Base-by-base conservation (phyloP, 2,797 vertebrate species). In the Dipus sagitta region DNA sequence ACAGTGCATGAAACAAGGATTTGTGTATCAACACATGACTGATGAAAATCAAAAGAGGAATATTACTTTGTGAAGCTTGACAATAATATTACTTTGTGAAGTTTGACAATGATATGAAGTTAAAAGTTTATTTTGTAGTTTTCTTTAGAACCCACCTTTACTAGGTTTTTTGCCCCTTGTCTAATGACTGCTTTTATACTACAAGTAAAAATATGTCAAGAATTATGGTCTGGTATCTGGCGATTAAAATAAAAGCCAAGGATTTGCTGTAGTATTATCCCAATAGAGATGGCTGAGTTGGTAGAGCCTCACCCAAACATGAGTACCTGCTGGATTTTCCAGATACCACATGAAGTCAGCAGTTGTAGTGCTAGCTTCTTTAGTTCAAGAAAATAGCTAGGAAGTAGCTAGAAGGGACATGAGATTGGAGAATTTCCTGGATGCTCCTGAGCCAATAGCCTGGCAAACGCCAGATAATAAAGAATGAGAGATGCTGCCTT, bases 1-100 rank as follows among this genome's bases (percentile, higher is more conserved):
- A 30, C 0, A 65, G 28, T 26, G 3, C 0, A 65, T 30, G 21
- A 74, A 64, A 4, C 18, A 11, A 80, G 75, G 0, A 3, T 67
- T 88, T 90, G 91, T 86, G 20, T n/a, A 34, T 38, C 86, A 76
- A 76, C 30, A 86, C 60, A 23, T 32, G 20, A 5, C 86, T 82
- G 32, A 62, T 38, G 62, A 8, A 93, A 90, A 85, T 42, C 58
- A 68, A 91, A 90, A 82, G 7, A 3, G 47, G 28, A 76, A 26
- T 42, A 86, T 2, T 88, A 28, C 26, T 70, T 82, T 23, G 30
- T 77, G 54, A 76, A 26, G 77, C 7, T 20, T 74, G 54, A 83
- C 72, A 68, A 83, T 60, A 15, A 34, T 26, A 75, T 67, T 88
- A 28, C 26, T 70, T 82, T 23, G 30, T 77, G 54, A 76, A 26